phyloP scores from a whole-genome alignment of 2,888 invertebrate species.

The Norana najaformis region DNA sequence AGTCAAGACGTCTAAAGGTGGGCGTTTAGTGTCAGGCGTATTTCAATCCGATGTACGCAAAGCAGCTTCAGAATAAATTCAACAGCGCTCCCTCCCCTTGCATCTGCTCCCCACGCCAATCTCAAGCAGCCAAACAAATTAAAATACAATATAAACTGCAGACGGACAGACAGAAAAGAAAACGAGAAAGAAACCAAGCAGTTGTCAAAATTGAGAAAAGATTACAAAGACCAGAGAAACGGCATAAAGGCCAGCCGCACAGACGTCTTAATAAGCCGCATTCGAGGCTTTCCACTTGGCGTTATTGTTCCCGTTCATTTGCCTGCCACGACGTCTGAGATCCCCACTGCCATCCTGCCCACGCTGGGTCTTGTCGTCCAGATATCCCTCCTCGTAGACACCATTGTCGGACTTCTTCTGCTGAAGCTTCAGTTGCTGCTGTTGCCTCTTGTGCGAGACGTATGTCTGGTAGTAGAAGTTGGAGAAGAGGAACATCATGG shows the following conservation, averaged over 20 bases:
- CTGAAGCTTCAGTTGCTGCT: not conserved
- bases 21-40: not conserved
- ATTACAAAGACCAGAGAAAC: slow-evolving; percentile 8
- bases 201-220: not conserved
- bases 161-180: slow-evolving; percentile 10
- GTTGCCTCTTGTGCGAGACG: slow-evolving; percentile 38
- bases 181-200: slow-evolving; percentile 13
- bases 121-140: not conserved
- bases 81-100: not conserved
- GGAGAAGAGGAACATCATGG: slow-evolving; percentile 56
- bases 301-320: not conserved
- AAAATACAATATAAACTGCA: not conserved
- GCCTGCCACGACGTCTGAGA: not conserved
- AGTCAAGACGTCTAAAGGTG: not conserved
- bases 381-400: not conserved
- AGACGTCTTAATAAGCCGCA: not conserved
- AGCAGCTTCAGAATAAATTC: not conserved
- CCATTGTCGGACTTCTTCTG: not conserved
- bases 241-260: not conserved
- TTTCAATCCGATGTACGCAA: slow-evolving; percentile 13
- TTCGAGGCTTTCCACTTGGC: not conserved
- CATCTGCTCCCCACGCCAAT: not conserved
- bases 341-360: not conserved
- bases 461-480: slow-evolving; percentile 60
- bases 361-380: not conserved